These are phyloP conservation scores for Calcarius ornatus DNA, from an alignment of 2,113 vertebrate genomes.

Conservation along the genomic window DNA sequence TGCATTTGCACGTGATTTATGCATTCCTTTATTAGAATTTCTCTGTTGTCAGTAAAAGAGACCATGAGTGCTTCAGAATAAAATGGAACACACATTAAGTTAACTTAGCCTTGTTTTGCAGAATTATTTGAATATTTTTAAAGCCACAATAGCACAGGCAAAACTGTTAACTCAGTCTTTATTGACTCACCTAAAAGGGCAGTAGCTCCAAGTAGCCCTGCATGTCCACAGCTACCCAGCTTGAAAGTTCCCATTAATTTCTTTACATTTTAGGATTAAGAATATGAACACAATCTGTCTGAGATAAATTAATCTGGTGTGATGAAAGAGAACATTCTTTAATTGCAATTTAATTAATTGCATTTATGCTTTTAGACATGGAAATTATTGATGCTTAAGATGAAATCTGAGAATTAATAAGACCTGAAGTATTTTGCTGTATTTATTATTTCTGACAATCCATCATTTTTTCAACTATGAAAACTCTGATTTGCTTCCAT, in stretches of 20 bases:
- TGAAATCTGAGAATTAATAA: slow-evolving; percentile 6
- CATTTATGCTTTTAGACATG: background rate
- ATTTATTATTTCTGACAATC: background rate
- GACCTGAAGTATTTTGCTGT: background rate
- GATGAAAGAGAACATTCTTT: background rate
- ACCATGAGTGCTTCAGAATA: background rate
- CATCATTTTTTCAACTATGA: background rate
- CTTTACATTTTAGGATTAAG: background rate
- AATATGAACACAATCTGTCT: background rate
- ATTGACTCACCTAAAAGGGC: background rate
- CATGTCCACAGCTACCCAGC: background rate
- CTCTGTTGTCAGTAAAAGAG: background rate
- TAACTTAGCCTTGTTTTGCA: background rate
- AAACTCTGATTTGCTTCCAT: background rate
- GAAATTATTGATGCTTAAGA: slow-evolving; percentile 21
- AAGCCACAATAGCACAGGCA: background rate
- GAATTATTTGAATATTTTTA: background rate
- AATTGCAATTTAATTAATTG: slow-evolving; percentile 20
- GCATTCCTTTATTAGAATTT: background rate
- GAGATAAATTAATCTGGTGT: background rate
- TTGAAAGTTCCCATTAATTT: background rate
- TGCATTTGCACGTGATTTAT: background rate
- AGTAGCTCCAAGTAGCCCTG: background rate
- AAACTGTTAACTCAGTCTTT: background rate
- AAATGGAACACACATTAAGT: background rate